Base-by-base conservation (phyloP, 2,797 vertebrate species). In the Peromyscus attwateri region DNA sequence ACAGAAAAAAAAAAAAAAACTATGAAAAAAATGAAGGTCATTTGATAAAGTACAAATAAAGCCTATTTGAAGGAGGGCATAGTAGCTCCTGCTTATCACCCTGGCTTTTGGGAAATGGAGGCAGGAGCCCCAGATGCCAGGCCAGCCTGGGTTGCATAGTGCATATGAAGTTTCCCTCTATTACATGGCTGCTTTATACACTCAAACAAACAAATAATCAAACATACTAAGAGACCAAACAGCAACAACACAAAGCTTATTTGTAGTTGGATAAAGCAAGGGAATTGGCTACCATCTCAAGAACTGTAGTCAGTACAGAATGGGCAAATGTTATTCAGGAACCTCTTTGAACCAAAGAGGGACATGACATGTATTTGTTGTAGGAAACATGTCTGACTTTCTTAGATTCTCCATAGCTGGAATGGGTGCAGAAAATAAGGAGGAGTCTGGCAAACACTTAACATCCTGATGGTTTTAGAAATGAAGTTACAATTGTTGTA, bases 391-490 rank as follows among this genome's bases (percentile, higher is more conserved):
- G 43, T 37, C 11, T 81, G 31, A 9, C 4, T 80, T 92, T 37
- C 16, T 21, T 2, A 70, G n/a, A 13, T 60, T 85, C 0, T 66
- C 84, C 88, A 23, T 64, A 4, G 29, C 12, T 85, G 21, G 40
- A 57, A 88, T 16, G 29, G 37, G 27, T 5, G n/a, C 4, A 80
- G 9, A 83, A 76, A 49, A 34, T 43, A 89, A 14, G 9, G 21
- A 93, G 43, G 19, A 25, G 0, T 19, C 12, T 81, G 21, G 8
- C 7, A 76, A 60, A 81, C 29, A 71, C 62, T 82, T 89, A 89
- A 43, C 40, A 10, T 34, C 14, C 79, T 88, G 57, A 70, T 81
- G 93, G 6, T 91, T 87, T 79, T 19, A 49, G 19, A 81, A 96
- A 88, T 60, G 57, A n/a, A 92, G 34, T 5, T 87, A 46, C 6